Conservation (phyloP, 2,113 vertebrate genomes). For the Perca fluviatilis region DNA sequence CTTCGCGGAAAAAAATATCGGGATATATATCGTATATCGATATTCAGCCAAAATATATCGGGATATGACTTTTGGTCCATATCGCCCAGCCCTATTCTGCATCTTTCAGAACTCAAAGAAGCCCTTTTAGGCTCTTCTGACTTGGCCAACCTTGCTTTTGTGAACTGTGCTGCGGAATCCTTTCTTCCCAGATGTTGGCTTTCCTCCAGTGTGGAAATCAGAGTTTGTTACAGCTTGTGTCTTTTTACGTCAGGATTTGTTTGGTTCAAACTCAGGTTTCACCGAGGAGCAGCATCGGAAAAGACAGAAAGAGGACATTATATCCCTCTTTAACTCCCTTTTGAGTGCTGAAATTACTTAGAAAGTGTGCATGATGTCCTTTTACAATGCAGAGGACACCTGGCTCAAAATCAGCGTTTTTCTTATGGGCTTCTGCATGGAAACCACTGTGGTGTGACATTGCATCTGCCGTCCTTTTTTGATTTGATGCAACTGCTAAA, state of each 20-base stretch:
- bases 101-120: slow-evolving; percentile 42
- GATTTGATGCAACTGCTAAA: slow-evolving; percentile 42
- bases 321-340: slow-evolving; percentile 3
- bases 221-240: slow-evolving; percentile 37
- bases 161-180: slow-evolving; percentile 45
- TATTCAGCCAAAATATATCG: no score
- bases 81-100: no score
- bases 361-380: background rate
- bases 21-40: no score
- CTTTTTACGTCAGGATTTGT: slow-evolving; percentile 42
- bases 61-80: no score
- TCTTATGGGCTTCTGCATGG: background rate
- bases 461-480: slow-evolving; percentile 26
- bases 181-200: slow-evolving; percentile 54
- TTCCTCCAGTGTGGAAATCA: slow-evolving; percentile 45
- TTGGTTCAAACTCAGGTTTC: slow-evolving; percentile 38
- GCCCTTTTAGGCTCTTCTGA: slow-evolving; percentile 48
- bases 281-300: slow-evolving; percentile 6
- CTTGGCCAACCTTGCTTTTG: slow-evolving; percentile 49
- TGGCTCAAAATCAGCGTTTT: slow-evolving; percentile 10
- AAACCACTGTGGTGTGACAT: slow-evolving; percentile 23
- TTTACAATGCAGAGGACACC: slow-evolving; percentile 14
- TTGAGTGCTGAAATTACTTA: slow-evolving; percentile 2
- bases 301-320: slow-evolving; percentile 4
- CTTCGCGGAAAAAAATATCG: no score